Conservation (phyloP, 2,888 invertebrate genomes). For the Agrotis clavis region DNA sequence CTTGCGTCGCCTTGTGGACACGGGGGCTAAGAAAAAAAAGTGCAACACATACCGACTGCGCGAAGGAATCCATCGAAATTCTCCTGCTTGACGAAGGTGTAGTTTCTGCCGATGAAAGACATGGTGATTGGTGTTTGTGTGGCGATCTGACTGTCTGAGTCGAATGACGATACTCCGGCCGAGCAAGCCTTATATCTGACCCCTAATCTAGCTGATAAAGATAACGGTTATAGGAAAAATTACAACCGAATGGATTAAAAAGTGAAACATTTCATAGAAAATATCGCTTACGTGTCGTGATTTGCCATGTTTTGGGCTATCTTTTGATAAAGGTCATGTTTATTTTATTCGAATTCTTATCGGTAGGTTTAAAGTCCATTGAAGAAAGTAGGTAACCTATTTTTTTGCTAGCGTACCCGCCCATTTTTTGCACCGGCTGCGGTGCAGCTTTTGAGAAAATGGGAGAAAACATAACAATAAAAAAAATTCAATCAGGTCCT, state of each 20-base stretch:
- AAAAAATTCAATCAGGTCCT: too few species aligned
- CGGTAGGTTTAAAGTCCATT: constrained; percentile 15
- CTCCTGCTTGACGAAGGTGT: constrained; percentile 64
- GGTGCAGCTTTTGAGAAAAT: too few species aligned
- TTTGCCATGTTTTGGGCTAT: background rate
- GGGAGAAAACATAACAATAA: too few species aligned
- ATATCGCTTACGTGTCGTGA: constrained; percentile 14
- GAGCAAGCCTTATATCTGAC: constrained; percentile 26
- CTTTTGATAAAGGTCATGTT: background rate
- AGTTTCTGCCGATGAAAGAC: constrained; percentile 42
- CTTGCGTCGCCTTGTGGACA: too few species aligned
- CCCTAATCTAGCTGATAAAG: constrained; percentile 43
- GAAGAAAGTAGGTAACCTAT: background rate
- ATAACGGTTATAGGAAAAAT: constrained; percentile 18
- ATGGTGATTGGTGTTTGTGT: constrained; percentile 14
- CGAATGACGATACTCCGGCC: constrained; percentile 17
- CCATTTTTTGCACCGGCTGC: too few species aligned
- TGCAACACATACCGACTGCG: constrained; percentile 64
- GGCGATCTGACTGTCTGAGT: background rate
- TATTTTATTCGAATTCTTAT: constrained; percentile 8
- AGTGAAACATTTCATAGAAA: background rate
- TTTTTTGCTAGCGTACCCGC: background rate
- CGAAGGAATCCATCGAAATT: constrained; percentile 72
- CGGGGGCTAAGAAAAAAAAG: too few species aligned
- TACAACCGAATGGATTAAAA: background rate